phyloP scores from a whole-genome alignment of 2,113 vertebrate species.

The Bungarus multicinctus region DNA sequence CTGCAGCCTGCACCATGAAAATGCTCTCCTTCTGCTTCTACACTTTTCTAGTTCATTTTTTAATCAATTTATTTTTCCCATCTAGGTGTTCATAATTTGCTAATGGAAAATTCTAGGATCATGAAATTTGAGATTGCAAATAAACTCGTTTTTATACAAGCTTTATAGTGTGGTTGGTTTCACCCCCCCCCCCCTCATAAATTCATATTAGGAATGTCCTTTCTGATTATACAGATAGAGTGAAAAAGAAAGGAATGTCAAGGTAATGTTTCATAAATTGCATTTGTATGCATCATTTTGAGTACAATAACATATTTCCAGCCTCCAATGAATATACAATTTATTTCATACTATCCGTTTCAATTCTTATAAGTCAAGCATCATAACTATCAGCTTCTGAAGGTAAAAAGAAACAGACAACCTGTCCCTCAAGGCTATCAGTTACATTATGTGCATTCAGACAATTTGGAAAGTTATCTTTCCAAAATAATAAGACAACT shows the following conservation, averaged over 20 bases:
- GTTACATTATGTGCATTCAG: constrained; percentile 49
- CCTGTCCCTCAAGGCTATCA: constrained; percentile 45
- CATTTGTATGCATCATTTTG: constrained; percentile 46
- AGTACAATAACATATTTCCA: constrained; percentile 58
- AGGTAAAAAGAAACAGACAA: constrained; percentile 62
- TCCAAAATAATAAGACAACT: constrained; percentile 42
- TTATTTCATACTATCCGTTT: constrained; percentile 61
- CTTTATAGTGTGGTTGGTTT: constrained; percentile 12
- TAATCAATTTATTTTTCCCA: not conserved
- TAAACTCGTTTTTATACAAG: not conserved
- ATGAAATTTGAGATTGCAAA: not conserved
- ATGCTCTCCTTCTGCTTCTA: not conserved
- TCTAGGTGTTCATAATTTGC: not conserved
- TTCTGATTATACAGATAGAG: constrained; percentile 34
- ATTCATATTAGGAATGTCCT: constrained; percentile 50
- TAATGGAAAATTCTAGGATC: not conserved
- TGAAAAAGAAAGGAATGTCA: constrained; percentile 42
- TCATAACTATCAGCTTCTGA: constrained; percentile 54
- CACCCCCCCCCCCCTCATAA: not conserved
- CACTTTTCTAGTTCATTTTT: not conserved
- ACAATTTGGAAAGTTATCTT: constrained; percentile 49
- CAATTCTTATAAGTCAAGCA: constrained; percentile 56
- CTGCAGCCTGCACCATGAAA: not conserved
- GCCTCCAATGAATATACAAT: constrained; percentile 59
- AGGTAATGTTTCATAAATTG: constrained; percentile 56